Percentiles rank a stretch among this genome's conserved stretches.
These are phyloP conservation scores for Phasianus colchicus DNA, from an alignment of 2,113 vertebrate genomes.

Conservation along the genomic window DNA sequence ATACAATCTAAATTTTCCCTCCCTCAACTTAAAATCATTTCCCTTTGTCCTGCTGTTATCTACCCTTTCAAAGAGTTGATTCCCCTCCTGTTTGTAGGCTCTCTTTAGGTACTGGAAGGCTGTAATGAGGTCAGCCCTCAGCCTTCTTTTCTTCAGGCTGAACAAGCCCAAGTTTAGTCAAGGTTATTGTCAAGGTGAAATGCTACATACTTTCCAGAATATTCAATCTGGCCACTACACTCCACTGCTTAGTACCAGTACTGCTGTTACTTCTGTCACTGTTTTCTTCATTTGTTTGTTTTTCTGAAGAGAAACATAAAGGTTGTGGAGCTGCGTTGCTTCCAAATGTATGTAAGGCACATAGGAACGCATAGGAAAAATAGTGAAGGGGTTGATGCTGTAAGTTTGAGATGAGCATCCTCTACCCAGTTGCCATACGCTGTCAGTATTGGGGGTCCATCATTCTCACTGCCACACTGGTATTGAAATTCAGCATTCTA, in stretches of 20 bases:
- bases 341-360: background rate
- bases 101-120: too few relatives aligned
- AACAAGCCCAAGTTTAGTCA: background rate
- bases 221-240: background rate
- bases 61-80: too few relatives aligned
- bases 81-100: too few relatives aligned
- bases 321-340: background rate
- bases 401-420: background rate
- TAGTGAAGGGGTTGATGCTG: background rate
- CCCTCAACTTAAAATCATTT: too few relatives aligned
- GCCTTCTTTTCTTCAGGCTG: too few relatives aligned
- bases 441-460: rapidly evolving
- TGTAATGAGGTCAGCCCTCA: too few relatives aligned
- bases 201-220: conserved; percentile 22
- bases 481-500: background rate
- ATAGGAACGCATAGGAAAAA: background rate
- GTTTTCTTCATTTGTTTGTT: background rate
- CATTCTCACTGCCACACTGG: background rate
- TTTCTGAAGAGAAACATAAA: background rate
- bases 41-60: too few relatives aligned
- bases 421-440: background rate
- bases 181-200: conserved; percentile 30
- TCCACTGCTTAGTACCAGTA: background rate
- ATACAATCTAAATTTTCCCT: too few relatives aligned
- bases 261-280: background rate